Evolutionary conservation across 2,113 vertebrate genomes (phyloP), one percentile per base, ranked within the genome.

Genomic region (Colinus virginianus): DNA sequence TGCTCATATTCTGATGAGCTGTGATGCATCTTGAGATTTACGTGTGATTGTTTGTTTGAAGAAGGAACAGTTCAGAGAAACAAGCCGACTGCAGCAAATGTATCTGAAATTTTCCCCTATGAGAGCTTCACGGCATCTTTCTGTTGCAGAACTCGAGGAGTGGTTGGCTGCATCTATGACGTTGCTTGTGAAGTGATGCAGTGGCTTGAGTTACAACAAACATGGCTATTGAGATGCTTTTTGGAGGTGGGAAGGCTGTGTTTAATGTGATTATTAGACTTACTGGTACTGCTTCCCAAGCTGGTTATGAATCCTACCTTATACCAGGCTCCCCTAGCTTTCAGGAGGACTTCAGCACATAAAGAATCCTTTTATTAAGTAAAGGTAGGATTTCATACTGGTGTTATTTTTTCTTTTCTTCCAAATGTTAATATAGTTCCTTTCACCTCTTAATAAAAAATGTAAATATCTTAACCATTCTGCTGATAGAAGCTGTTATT

Each of bases 391-490:
- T 85, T 92, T 94, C 58, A 61, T 53, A 32, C 66, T 46, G 85
- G 61, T 13, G 40, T 8, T 18, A 69, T 96, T 92, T 79, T 61
- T 9, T 32, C 34, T 9, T 89, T 90, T 14, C n/a, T 76, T 89
- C n/a, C 56, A 67, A 56, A 76, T 51, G 43, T 90, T 87, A 90
- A 84, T 90, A 58, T 26, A 80, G 68, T 36, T 83, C 77, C 42
- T 76, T 94, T 88, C 1, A n/a, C 78, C 86, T 87, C 74, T 81
- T 95, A 90, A 88, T 90, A 95, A 91, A 85, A 80, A 28, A 63
- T 89, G 51, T 67, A 70, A 96, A 49, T 84, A 66, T 84, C 70
- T 88, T 88, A 79, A 95, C 62, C 78, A 85, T 94, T 96, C 56
- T 40, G 61, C 38, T 71, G 74, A 68, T 88, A 74, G 55, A 40